Base-by-base conservation (phyloP, 2,797 vertebrate genomes). In the Gambelia wislizenii region DNA sequence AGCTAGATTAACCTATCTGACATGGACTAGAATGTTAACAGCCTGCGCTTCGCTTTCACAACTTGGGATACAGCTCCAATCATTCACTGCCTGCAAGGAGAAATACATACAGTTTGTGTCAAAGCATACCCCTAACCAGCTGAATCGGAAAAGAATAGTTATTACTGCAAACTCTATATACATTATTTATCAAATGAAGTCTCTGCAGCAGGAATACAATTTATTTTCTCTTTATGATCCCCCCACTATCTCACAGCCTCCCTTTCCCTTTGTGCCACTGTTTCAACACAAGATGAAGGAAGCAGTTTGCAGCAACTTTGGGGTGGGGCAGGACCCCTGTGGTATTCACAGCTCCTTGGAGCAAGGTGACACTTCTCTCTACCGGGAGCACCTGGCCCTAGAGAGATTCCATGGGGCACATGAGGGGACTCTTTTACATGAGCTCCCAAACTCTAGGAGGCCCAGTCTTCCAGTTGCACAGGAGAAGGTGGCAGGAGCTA, bases 141-240 rank as follows among this genome's bases (percentile, higher is more conserved):
- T 67, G 91, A 93, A 86, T 92, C 0, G 0, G 95, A 90, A 94
- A 95, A 94, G 94, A 96, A 87, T 76, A 0, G 92, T 96, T 96
- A 96, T 95, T 92, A 94, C 94, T 92, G 94, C 95, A 95, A 96
- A 97, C 95, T 95, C 95, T 84, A 9, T 93, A 96, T 96, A 93
- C 94, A 97, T 97, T 97, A 97, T 97, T 97, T 97, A 97, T 97
- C 96, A 97, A 97, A 97, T 87, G 93, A 95, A 95, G 93, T 93
- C 96, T 97, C 93, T 95, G 96, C 95, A 95, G 96, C 89, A 95
- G 93, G 91, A 94, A 95, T 92, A 67, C 94, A 90, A 96, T 95
- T 96, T 88, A 85, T 94, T 95, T 89, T 92, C 90, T 61, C 69
- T 89, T 36, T 76, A 6, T 22, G 79, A 92, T 94, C 90, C 47